These are phyloP conservation scores for Mionectes macconnelli DNA, from an alignment of 2,113 vertebrate genomes.

Conservation along the genomic window DNA sequence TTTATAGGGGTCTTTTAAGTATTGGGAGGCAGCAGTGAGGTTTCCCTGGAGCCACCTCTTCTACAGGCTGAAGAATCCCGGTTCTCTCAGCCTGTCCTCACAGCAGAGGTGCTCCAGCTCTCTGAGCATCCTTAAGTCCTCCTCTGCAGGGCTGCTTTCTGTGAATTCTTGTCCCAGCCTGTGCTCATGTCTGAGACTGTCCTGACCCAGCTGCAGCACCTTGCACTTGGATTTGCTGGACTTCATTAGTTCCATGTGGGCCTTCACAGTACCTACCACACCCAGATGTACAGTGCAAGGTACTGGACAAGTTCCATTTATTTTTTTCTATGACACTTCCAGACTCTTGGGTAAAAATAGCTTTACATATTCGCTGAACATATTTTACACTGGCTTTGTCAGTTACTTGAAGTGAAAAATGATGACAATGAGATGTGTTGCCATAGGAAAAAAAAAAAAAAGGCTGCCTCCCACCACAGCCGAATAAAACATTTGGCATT, in stretches of 20 bases:
- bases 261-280: background rate
- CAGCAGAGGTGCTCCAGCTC: background rate
- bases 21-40: background rate
- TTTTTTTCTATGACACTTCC: background rate
- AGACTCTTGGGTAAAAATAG: background rate
- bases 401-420: conserved; percentile 6
- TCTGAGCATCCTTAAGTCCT: no score
- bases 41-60: background rate
- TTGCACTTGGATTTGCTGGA: background rate
- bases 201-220: no score
- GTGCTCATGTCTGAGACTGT: background rate
- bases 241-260: background rate
- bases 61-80: background rate
- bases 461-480: background rate
- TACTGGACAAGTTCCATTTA: background rate
- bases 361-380: background rate
- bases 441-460: background rate
- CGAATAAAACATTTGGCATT: background rate
- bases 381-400: background rate
- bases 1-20: background rate
- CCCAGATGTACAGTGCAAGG: background rate
- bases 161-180: background rate
- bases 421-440: background rate
- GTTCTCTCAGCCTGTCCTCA: background rate
- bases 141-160: background rate